A percentile compares a stretch with the other conserved stretches of the same genome.
Conservation (phyloP, 2,797 vertebrate genomes). For the Mormyrops boulengeri region DNA sequence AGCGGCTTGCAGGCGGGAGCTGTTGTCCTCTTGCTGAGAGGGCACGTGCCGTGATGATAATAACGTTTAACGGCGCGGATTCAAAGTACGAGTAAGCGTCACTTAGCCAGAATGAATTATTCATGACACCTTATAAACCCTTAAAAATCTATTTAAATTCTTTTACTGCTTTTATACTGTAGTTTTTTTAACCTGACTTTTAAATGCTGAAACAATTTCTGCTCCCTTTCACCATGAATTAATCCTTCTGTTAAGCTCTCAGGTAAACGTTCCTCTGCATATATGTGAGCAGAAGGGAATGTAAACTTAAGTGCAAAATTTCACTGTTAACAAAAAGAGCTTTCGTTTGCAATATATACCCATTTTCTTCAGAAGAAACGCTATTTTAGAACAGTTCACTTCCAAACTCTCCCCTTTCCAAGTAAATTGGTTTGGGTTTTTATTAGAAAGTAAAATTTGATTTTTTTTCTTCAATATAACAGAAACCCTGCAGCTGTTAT, state of each 20-base stretch:
- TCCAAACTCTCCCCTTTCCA: conserved; percentile 1
- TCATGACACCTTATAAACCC: conserved; percentile 15
- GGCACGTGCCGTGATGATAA: background rate
- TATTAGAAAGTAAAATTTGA: conserved; percentile 17
- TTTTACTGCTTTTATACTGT: background rate
- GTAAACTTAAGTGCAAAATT: conserved; percentile 16
- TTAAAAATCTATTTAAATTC: conserved; percentile 5
- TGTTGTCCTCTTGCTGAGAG: background rate
- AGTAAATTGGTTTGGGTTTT: conserved; percentile 6
- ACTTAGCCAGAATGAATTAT: conserved; percentile 20
- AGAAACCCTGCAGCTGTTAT: conserved; percentile 1
- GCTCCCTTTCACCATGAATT: background rate
- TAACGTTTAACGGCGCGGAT: background rate
- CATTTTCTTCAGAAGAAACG: background rate
- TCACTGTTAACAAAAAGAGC: background rate
- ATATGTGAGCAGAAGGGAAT: background rate
- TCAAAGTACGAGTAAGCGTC: background rate
- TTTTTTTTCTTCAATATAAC: background rate
- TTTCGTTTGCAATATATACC: background rate
- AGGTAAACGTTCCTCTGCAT: background rate
- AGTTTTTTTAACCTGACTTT: background rate
- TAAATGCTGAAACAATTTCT: conserved; percentile 8
- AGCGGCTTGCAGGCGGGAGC: background rate
- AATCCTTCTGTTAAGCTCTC: background rate
- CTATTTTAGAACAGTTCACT: background rate